These are phyloP conservation scores for Lasius platythorax DNA, from an alignment of 2,888 invertebrate genomes.

Conservation along the genomic window DNA sequence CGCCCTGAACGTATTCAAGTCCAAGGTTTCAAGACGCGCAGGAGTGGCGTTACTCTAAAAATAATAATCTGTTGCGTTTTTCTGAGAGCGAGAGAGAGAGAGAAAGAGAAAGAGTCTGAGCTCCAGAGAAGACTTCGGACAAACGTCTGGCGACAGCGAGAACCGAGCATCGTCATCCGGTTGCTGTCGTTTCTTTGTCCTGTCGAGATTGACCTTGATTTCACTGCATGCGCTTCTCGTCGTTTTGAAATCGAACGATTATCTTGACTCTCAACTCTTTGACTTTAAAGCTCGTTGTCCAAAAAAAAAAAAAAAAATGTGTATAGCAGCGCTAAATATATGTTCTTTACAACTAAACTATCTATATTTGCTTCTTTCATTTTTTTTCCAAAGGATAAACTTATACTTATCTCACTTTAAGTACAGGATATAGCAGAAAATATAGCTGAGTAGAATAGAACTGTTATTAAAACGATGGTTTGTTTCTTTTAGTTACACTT, in stretches of 20 bases:
- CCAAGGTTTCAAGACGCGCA: conserved; percentile 33
- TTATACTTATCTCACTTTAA: not conserved
- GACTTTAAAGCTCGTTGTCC: conserved; percentile 1
- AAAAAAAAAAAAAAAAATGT: not conserved
- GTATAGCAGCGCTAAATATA: not conserved
- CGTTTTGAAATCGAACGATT: not conserved
- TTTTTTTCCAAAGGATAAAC: not conserved
- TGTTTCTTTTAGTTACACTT: not conserved
- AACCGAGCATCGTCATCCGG: conserved; percentile 16
- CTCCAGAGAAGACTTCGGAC: not conserved
- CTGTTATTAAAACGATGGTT: not conserved
- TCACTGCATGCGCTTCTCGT: not conserved
- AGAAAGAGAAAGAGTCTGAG: not conserved
- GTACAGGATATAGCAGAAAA: not conserved
- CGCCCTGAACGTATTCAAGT: conserved; percentile 41
- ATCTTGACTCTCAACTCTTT: conserved; percentile 1
- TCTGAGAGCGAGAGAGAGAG: not conserved
- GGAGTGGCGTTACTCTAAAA: conserved; percentile 43
- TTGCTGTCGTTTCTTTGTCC: conserved; percentile 57
- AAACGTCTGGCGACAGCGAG: conserved; percentile 12
- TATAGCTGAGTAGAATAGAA: conserved; percentile 6
- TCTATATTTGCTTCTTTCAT: not conserved
- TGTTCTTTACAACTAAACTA: not conserved
- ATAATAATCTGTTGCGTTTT: conserved; percentile 49
- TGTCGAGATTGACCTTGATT: conserved; percentile 50